A percentile compares a stretch with the other conserved stretches of the same genome.
phyloP scores from a whole-genome alignment of 2,888 invertebrate genomes.

The Diarsia dahlii region DNA sequence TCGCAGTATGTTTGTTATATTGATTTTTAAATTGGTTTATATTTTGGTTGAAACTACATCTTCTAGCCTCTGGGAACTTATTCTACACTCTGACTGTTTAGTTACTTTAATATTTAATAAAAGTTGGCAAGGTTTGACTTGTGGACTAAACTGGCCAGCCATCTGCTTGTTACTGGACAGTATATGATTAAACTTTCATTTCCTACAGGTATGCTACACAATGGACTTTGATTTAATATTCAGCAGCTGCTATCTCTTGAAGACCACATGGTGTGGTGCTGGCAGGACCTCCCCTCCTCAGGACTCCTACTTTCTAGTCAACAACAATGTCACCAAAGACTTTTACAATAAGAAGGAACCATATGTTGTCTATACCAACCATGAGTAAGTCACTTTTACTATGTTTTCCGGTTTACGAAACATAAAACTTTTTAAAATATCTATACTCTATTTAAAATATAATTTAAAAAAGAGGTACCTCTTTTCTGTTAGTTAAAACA shows the following conservation, averaged over 20 bases:
- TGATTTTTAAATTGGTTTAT: no score
- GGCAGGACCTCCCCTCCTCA: constrained; percentile 26
- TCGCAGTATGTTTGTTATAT: no score
- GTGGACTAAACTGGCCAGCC: no score
- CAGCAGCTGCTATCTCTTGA: constrained; percentile 75
- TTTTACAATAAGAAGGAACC: constrained; percentile 57
- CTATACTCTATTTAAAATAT: no score
- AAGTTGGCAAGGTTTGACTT: no score
- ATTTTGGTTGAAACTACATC: no score
- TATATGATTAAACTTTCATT: not conserved
- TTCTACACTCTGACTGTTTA: no score
- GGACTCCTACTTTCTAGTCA: constrained; percentile 61
- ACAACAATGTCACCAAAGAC: constrained; percentile 65
- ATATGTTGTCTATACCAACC: constrained; percentile 31
- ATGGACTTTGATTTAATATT: constrained; percentile 78
- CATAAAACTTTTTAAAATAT: not conserved
- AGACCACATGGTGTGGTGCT: constrained; percentile 51
- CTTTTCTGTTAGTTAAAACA: not conserved
- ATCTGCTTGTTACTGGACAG: not conserved
- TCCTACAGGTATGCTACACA: constrained; percentile 76
- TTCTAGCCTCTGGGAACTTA: no score
- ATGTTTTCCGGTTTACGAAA: not conserved
- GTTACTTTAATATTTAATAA: no score
- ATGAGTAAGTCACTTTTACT: constrained; percentile 70
- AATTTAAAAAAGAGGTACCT: no score